These are phyloP conservation scores for Eretmochelys imbricata DNA, from an alignment of 2,113 vertebrate genomes.

Conservation along the genomic window DNA sequence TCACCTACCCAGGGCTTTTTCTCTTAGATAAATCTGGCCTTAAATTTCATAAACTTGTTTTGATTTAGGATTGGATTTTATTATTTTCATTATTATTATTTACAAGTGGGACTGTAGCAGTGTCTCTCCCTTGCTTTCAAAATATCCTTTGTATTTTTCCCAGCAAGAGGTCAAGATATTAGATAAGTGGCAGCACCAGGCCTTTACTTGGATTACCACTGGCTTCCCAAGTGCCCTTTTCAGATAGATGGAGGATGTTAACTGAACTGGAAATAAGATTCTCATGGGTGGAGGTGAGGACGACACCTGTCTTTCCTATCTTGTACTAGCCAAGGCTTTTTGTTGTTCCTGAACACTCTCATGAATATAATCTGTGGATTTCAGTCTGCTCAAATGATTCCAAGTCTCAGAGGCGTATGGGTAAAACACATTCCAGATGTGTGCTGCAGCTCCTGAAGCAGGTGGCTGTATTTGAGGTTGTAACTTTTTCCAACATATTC, in stretches of 20 bases:
- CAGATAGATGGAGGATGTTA: conserved; percentile 43
- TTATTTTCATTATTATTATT: not conserved
- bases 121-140: conserved; percentile 26
- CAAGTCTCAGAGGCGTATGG: conserved; percentile 66
- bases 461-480: conserved; percentile 47
- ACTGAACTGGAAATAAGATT: conserved; percentile 36
- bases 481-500: conserved; percentile 44
- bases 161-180: conserved; percentile 23
- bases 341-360: conserved; percentile 72
- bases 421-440: conserved; percentile 76
- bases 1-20: conserved; percentile 16
- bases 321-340: conserved; percentile 63
- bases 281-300: conserved; percentile 61
- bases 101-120: conserved; percentile 3
- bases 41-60: conserved; percentile 13
- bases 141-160: conserved; percentile 48
- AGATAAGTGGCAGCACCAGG: conserved; percentile 13
- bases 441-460: conserved; percentile 45
- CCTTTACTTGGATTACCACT: conserved; percentile 26
- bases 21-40: conserved; percentile 7
- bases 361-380: conserved; percentile 79
- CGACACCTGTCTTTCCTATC: conserved; percentile 72
- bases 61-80: conserved; percentile 57
- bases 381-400: conserved; percentile 75
- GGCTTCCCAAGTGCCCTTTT: not conserved